These are phyloP conservation scores for Sarcophaga peregrina DNA, from an alignment of 1,140 invertebrate species.

Conservation along the genomic window DNA sequence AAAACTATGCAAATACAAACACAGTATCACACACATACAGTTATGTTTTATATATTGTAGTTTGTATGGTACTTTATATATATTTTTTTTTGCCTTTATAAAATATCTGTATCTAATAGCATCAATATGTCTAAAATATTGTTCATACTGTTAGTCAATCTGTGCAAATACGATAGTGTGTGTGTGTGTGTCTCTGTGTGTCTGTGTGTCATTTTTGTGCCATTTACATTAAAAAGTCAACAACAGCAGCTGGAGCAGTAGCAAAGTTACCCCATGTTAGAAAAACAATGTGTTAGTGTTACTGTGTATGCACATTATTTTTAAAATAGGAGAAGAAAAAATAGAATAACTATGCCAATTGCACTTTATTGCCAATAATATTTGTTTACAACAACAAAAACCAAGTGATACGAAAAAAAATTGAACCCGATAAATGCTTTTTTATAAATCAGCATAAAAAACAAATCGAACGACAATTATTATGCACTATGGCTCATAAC, in stretches of 20 bases:
- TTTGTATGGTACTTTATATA: too few relatives aligned
- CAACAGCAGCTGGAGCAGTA: background rate
- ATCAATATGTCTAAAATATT: slow-evolving; percentile 17
- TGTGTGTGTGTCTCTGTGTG: too few relatives aligned
- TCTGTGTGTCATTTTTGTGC: too few relatives aligned
- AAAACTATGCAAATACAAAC: too few relatives aligned
- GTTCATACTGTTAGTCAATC: background rate
- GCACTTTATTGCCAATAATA: slow-evolving; percentile 31
- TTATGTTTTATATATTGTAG: too few relatives aligned
- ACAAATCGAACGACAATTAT: background rate
- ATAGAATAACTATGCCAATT: slow-evolving; percentile 36
- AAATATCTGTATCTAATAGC: background rate
- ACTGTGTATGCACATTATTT: too few relatives aligned
- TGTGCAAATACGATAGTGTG: background rate
- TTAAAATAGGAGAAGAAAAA: slow-evolving; percentile 5
- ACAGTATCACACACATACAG: too few relatives aligned
- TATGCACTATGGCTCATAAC: slow-evolving; percentile 9
- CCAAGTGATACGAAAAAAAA: background rate
- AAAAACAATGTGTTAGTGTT: too few relatives aligned
- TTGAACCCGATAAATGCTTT: slow-evolving; percentile 19
- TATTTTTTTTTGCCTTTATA: too few relatives aligned
- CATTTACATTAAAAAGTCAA: background rate
- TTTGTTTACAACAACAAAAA: background rate
- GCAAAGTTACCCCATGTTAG: background rate
- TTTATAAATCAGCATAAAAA: background rate